phyloP scores from a whole-genome alignment of 2,888 invertebrate genomes.

The Cinara cedri region DNA sequence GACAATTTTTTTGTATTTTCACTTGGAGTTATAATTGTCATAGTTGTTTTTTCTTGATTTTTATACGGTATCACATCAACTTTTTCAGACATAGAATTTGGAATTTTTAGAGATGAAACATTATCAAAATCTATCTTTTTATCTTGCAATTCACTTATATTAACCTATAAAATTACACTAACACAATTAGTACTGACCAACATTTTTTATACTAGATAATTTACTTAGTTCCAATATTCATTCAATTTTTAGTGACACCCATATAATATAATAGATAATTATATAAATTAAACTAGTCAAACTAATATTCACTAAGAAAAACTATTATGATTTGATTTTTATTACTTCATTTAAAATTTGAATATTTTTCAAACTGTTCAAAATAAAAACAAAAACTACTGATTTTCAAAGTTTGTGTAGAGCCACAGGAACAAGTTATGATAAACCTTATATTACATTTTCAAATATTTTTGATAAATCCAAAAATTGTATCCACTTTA shows the following conservation, averaged over 20 bases:
- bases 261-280: background rate
- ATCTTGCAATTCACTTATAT: conserved; percentile 6
- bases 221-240: background rate
- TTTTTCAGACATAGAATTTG: conserved; percentile 32
- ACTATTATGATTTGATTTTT: no score
- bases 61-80: conserved; percentile 39
- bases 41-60: conserved; percentile 24
- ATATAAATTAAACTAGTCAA: no score
- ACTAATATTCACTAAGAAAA: no score
- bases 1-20: conserved; percentile 42
- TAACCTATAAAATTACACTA: conserved; percentile 8
- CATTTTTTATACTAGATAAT: no score
- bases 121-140: background rate
- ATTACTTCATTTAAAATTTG: no score
- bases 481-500: no score
- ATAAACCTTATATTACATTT: no score
- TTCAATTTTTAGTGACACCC: background rate
- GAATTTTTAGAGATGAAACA: background rate
- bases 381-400: no score
- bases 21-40: conserved; percentile 32
- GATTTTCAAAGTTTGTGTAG: no score
- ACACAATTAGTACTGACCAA: background rate
- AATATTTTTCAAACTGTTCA: no score
- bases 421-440: no score
- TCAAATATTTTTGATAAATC: no score